Evolutionary conservation across 2,113 vertebrate genomes (phyloP), one percentile per base, ranked within the genome.

Genomic region (Phaethornis superciliosus): DNA sequence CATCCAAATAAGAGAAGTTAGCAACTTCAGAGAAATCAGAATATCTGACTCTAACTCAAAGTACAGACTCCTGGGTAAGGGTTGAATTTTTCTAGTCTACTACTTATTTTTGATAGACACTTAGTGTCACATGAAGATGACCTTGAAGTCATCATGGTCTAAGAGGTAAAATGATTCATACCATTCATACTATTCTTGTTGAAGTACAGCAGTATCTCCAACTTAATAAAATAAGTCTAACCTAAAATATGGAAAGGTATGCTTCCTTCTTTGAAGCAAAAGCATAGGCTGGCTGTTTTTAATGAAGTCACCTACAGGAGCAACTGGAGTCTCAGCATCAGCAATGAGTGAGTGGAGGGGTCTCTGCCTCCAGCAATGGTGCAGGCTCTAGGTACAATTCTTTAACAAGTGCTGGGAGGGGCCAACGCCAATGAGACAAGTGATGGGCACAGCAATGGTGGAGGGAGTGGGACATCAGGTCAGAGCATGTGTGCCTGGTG

Each of bases 11-110:
- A 52, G 9, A 65, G 15, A 71, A 55, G 6, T 60, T 64, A 1
- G 4, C 3, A 71, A 13, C 15, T 79, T 75, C 23, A 37, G 44
- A 85, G 44, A 76, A 91, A 71, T 11, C 21, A 10, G 11, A 75
- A 42, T 62, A 67, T 42, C 9, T 81, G 49, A 69, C 15, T 47
- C 9, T 27, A 47, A 65, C 44, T 81, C 9, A 62, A 67, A 70
- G 9, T 30, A 6, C 19, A 70, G 13, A 7, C 18, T 71, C 32
- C 6, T 0, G 0, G 33, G 10, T 51, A 44, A 62, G 4, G 2
- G 7, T 2, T 51, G 9, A 81, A 33, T 79, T 67, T 69, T 6
- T 72, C 15, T 32, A 44, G 7, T 24, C 16, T 51, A n/a, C 47
- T 51, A 20, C 82, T 58, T 47, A 19, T 33, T 80, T 80, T 60